A percentile compares a stretch with the other conserved stretches of the same genome.
Conservation (phyloP, 2,888 invertebrate genomes). For the Acrobasis repandana region DNA sequence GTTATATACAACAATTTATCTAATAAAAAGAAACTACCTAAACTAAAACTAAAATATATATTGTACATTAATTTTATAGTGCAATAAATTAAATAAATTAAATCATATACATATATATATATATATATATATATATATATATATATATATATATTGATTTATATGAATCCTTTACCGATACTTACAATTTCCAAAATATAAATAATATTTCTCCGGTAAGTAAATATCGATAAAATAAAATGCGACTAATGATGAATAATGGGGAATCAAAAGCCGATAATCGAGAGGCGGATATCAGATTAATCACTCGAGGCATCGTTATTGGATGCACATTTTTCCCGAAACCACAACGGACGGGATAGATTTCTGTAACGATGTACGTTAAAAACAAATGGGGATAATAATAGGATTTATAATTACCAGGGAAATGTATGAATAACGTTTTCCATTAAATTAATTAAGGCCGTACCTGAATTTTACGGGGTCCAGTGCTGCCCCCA, state of each 20-base stretch:
- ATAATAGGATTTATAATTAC: background rate
- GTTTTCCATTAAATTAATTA: background rate
- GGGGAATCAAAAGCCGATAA: conserved; percentile 4
- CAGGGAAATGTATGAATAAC: background rate
- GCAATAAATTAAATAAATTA: no score
- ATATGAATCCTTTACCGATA: background rate
- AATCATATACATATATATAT: no score
- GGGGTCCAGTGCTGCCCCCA: no score
- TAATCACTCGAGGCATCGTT: conserved; percentile 11
- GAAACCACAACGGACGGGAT: conserved; percentile 8
- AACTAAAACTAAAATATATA: no score
- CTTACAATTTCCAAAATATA: no score
- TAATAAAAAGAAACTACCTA: no score
- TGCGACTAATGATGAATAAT: conserved; percentile 13
- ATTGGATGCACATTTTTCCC: conserved; percentile 14
- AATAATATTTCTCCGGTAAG: no score
- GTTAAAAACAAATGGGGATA: conserved; percentile 4
- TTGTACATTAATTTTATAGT: no score
- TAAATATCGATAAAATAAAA: conserved; percentile 2
- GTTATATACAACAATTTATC: no score
- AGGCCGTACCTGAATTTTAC: no score
- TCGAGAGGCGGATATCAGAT: conserved; percentile 6
- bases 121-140: no score
- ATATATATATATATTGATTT: no score
- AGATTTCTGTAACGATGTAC: conserved; percentile 4